Conservation (phyloP, 2,888 invertebrate genomes). For the Drosophila meridionalis region DNA sequence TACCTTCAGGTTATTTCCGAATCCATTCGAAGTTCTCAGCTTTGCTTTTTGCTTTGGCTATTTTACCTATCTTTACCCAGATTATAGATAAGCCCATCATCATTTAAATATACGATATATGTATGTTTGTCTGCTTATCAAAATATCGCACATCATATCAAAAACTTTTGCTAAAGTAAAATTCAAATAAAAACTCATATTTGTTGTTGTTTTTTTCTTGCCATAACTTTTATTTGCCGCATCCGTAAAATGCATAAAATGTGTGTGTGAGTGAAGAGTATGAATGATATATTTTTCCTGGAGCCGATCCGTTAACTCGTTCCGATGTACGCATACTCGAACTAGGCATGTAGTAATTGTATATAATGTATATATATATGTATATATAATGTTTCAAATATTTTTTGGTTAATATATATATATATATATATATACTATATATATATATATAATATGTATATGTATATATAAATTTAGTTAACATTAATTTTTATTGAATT, state of each 20-base stretch:
- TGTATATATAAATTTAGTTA: slow-evolving; percentile 78
- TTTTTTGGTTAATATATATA: slow-evolving; percentile 44
- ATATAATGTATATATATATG: slow-evolving; percentile 30
- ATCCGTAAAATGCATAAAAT: slow-evolving; percentile 50
- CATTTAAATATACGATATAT: no score
- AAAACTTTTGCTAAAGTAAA: not conserved
- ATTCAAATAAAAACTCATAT: not conserved
- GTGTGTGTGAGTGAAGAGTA: slow-evolving; percentile 12
- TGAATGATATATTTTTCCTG: slow-evolving; percentile 13
- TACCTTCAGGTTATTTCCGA: no score
- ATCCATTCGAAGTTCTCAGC: no score
- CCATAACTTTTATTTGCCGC: slow-evolving; percentile 57
- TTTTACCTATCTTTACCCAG: no score
- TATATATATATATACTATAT: slow-evolving; percentile 2
- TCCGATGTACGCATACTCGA: slow-evolving; percentile 14
- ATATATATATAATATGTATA: slow-evolving; percentile 58
- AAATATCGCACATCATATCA: not conserved
- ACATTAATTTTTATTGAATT: slow-evolving; percentile 67
- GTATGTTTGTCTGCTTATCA: not conserved
- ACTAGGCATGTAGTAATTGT: slow-evolving; percentile 33
- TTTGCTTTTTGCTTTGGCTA: no score
- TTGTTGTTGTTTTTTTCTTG: slow-evolving; percentile 22
- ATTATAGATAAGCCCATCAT: no score
- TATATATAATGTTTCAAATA: slow-evolving; percentile 45
- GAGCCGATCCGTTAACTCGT: slow-evolving; percentile 16